These are phyloP conservation scores for Drosophila melanocephala DNA, from an alignment of 2,888 invertebrate genomes.

Conservation along the genomic window DNA sequence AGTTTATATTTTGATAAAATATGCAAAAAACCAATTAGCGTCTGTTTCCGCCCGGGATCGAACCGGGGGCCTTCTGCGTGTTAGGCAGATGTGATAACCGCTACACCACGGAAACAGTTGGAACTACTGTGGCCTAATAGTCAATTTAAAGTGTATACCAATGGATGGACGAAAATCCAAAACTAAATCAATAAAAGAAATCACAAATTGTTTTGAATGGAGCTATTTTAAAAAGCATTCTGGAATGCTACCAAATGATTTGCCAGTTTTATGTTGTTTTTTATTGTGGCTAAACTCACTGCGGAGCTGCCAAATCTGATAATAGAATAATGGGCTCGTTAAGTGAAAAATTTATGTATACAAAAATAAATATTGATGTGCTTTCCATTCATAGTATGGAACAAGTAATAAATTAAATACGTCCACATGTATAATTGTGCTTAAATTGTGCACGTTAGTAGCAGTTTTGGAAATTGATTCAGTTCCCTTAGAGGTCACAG, in stretches of 20 bases:
- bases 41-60: slow-evolving; percentile 85
- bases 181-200: slow-evolving; percentile 38
- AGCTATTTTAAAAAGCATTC: slow-evolving; percentile 50
- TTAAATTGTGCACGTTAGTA: slow-evolving; percentile 15
- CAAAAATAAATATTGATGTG: slow-evolving; percentile 10
- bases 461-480: slow-evolving; percentile 8
- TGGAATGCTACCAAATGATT: slow-evolving; percentile 55
- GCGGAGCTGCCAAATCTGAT: slow-evolving; percentile 38
- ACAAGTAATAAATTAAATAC: slow-evolving; percentile 1
- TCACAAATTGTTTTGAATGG: slow-evolving; percentile 19
- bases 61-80: slow-evolving; percentile 86
- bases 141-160: slow-evolving; percentile 2
- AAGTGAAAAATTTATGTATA: slow-evolving; percentile 43
- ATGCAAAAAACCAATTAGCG: neutral
- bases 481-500: slow-evolving; percentile 18
- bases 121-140: neutral
- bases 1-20: neutral
- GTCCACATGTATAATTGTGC: slow-evolving; percentile 19
- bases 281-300: slow-evolving; percentile 32
- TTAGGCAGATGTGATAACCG: slow-evolving; percentile 86
- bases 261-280: slow-evolving; percentile 35
- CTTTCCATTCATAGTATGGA: slow-evolving; percentile 17
- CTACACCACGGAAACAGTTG: slow-evolving; percentile 85
- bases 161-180: neutral
- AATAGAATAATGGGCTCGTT: slow-evolving; percentile 54